Evolutionary conservation across 2,797 vertebrate species (phyloP).

Genomic region (Scolopax rusticola): DNA sequence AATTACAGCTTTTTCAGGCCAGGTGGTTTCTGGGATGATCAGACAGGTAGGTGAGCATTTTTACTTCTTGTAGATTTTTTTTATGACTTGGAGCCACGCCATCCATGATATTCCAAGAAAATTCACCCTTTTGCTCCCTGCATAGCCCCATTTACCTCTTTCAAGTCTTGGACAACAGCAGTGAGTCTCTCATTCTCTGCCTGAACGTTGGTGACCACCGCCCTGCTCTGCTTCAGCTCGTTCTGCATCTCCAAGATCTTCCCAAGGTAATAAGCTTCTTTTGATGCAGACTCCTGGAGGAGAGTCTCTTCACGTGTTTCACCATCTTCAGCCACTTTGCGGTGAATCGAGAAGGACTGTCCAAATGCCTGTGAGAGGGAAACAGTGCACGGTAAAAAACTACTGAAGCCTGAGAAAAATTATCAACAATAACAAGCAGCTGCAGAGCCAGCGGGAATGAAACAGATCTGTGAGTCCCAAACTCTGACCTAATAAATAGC

Average conservation of each 20-base stretch:
- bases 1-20: not conserved
- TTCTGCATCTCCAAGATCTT: constrained; percentile 94
- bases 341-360: constrained; percentile 94
- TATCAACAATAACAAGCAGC: not conserved
- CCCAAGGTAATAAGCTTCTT: constrained; percentile 93
- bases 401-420: not conserved
- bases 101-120: not conserved
- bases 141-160: constrained; percentile 84
- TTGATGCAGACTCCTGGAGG: constrained; percentile 94
- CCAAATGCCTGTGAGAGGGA: constrained; percentile 89
- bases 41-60: not conserved
- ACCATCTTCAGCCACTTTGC: constrained; percentile 96
- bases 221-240: constrained; percentile 88
- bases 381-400: not conserved
- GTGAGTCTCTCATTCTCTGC: constrained; percentile 91
- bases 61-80: not conserved
- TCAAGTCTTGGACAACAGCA: constrained; percentile 86
- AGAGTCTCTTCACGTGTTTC: constrained; percentile 95
- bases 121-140: not conserved
- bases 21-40: not conserved
- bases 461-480: not conserved
- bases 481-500: not conserved
- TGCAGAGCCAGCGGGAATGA: not conserved
- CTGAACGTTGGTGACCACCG: constrained; percentile 88
- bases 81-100: not conserved